Percentiles rank a stretch among this genome's conserved stretches.
Conservation (phyloP, 2,113 vertebrate genomes). For the Colinus virginianus region DNA sequence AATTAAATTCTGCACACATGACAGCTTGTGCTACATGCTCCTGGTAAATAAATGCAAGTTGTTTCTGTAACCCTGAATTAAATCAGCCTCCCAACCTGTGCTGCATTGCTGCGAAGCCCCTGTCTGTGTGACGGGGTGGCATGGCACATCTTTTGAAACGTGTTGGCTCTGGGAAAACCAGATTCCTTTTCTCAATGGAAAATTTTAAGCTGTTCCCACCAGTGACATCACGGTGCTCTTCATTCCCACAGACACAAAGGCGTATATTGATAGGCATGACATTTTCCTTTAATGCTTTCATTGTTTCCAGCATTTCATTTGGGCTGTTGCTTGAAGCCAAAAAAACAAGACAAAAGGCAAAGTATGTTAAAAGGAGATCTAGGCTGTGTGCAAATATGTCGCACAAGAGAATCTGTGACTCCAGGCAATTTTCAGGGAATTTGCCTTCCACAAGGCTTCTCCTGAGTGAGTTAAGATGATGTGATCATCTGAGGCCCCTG, state of each 20-base stretch:
- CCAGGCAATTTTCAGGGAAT: constrained; percentile 8
- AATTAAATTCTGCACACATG: constrained; percentile 9
- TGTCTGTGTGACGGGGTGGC: constrained; percentile 25
- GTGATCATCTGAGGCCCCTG: background rate
- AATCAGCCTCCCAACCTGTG: background rate
- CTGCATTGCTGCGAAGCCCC: background rate
- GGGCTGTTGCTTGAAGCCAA: constrained; percentile 58
- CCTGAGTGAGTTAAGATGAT: background rate
- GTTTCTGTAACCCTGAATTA: constrained; percentile 54
- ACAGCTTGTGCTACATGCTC: constrained; percentile 36
- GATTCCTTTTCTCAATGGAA: constrained; percentile 75
- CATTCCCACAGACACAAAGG: constrained; percentile 66
- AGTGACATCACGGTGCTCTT: constrained; percentile 64
- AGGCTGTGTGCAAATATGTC: background rate
- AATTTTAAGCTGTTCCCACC: constrained; percentile 68
- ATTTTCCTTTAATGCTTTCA: constrained; percentile 73
- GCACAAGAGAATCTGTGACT: background rate
- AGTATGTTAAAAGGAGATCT: constrained; percentile 34
- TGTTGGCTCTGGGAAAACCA: constrained; percentile 52
- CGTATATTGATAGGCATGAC: constrained; percentile 68
- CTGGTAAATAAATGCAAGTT: constrained; percentile 40
- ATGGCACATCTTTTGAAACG: background rate
- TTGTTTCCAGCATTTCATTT: constrained; percentile 71
- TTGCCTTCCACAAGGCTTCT: background rate
- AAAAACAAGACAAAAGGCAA: constrained; percentile 51